These are phyloP conservation scores for Gavialis gangeticus DNA, from an alignment of 2,113 vertebrate species.

Conservation along the genomic window DNA sequence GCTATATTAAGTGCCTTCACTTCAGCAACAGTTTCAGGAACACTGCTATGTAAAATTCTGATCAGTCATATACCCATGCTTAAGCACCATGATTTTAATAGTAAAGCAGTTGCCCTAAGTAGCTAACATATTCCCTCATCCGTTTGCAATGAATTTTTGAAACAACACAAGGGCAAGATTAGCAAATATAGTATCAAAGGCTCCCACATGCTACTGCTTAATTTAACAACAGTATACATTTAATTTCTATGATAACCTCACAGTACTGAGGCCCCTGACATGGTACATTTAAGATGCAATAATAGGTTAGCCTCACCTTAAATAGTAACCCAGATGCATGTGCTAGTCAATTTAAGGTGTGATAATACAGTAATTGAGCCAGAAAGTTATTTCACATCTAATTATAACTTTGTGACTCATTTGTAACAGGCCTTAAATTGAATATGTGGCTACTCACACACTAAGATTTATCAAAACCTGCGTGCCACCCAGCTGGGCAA, in stretches of 20 bases:
- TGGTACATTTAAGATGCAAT: too few relatives aligned
- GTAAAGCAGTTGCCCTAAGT: not conserved
- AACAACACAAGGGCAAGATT: not conserved
- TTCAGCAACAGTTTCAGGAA: not conserved
- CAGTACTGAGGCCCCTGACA: not conserved
- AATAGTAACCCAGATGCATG: too few relatives aligned
- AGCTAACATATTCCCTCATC: not conserved
- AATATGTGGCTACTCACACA: too few relatives aligned
- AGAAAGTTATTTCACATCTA: too few relatives aligned
- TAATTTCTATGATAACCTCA: not conserved
- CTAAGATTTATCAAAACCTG: too few relatives aligned
- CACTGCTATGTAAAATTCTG: fast-evolving
- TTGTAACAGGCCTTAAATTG: too few relatives aligned
- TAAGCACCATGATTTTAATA: fast-evolving
- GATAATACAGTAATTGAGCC: too few relatives aligned
- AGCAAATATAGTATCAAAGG: fast-evolving
- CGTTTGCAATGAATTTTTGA: fast-evolving
- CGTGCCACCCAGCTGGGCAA: too few relatives aligned
- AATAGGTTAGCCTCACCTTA: too few relatives aligned
- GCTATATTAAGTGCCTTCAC: not conserved
- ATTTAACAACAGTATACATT: fast-evolving
- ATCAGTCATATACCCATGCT: not conserved
- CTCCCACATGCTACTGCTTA: fast-evolving
- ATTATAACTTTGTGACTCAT: too few relatives aligned
- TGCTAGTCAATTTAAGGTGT: too few relatives aligned